Evolutionary conservation across 2,888 invertebrate genomes (phyloP), one percentile per base, ranked within the genome.

Genomic region (Drosophila stalkeri): DNA sequence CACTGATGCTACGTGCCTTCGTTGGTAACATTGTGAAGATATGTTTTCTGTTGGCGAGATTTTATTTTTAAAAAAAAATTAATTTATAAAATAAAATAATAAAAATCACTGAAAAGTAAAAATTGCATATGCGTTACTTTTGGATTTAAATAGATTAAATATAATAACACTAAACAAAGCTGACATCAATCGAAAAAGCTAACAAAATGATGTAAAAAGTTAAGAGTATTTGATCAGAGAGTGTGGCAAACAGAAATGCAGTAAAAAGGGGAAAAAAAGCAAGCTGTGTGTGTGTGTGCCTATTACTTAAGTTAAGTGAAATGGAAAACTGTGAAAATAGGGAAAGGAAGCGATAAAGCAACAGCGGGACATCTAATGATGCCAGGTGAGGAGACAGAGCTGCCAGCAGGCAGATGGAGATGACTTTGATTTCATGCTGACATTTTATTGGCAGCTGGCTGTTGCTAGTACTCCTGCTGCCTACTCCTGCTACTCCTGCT

Each of bases 271-370:
- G 5, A 35, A 6, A n/a, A 27, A 14, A 14, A 14, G 23, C 3
- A 14, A 31, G 14, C 11, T 16, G 44, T 35, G 52, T 51, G 47
- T 44, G 20, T 39, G 52, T 37, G 51, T 35, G 47, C 31, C 44
- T 65, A 39, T 72, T 61, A 64, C 62, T 72, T 79, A 71, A 72
- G 81, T 74, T 77, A 82, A 86, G 77, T 80, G 85, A 83, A 80
- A 81, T 80, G 88, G 83, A 85, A 85, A 70, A 71, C 72, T 67
- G 75, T 85, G 83, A 82, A 82, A 82, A 64, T 54, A 27, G 82
- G 64, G 64, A 46, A 44, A 49, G 56, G 46, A 46, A 64, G 20
- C 59, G 55, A 68, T 71, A 63, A 73, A 51, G 67, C 49, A 64
- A 31, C 55, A 55, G 33, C 49, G 65, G 47, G 52, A 35, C 41